phyloP scores from a whole-genome alignment of 2,113 vertebrate genomes.

The Tursiops truncatus region DNA sequence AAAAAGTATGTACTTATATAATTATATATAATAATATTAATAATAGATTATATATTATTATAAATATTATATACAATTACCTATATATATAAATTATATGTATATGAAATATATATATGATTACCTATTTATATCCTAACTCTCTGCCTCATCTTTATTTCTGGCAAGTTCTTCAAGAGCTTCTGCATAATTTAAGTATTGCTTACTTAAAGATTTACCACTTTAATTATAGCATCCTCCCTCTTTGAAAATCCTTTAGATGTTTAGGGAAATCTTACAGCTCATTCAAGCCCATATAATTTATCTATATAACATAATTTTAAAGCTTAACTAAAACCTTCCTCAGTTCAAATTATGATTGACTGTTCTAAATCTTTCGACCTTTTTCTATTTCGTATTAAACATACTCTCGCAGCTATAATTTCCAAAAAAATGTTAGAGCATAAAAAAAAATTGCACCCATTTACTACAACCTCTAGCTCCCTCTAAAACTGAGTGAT shows the following conservation, averaged over 20 bases:
- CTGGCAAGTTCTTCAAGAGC: constrained; percentile 54
- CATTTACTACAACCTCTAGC: neutral
- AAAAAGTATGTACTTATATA: neutral
- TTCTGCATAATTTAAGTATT: constrained; percentile 56
- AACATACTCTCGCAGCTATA: neutral
- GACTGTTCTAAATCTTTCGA: neutral
- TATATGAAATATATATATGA: neutral
- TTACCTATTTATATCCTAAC: neutral
- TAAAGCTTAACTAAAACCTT: constrained; percentile 40
- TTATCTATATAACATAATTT: constrained; percentile 49
- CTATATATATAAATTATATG: neutral
- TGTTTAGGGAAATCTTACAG: constrained; percentile 41
- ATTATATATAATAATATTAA: neutral
- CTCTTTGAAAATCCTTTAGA: constrained; percentile 63
- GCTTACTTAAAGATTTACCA: constrained; percentile 58
- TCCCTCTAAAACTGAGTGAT: neutral
- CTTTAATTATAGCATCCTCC: constrained; percentile 37
- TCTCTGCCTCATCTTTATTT: constrained; percentile 35
- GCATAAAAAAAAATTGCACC: neutral
- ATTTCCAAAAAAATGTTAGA: constrained; percentile 32
- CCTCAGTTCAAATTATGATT: neutral
- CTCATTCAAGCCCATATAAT: constrained; percentile 27
- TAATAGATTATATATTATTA: neutral
- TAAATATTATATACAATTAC: neutral
- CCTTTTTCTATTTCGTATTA: neutral